Percentiles rank a stretch among this genome's conserved stretches.
Conservation (phyloP, 2,888 invertebrate species). For the Melanotus villosus region DNA sequence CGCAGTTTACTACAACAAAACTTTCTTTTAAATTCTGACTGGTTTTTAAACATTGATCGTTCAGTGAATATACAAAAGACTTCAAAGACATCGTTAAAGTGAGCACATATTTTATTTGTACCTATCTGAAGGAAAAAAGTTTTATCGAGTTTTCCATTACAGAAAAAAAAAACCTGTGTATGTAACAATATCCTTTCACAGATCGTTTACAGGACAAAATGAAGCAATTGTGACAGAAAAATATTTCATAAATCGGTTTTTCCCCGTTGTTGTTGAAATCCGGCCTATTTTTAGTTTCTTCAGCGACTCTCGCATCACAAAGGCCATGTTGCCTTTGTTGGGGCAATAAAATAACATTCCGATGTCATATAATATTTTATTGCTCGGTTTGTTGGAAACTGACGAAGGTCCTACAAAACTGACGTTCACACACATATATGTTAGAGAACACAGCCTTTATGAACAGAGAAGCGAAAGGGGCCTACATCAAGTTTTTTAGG, state of each 20-base stretch:
- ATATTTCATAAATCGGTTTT: conserved; percentile 24
- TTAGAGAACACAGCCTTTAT: background rate
- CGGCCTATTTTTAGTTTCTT: conserved; percentile 15
- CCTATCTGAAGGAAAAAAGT: too few species aligned
- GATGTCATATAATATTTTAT: conserved; percentile 49
- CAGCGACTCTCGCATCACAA: conserved; percentile 7
- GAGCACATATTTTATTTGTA: too few species aligned
- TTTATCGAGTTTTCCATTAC: too few species aligned
- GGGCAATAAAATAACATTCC: conserved; percentile 42
- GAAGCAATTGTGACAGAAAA: background rate
- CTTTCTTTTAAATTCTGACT: too few species aligned
- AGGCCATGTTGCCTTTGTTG: conserved; percentile 28
- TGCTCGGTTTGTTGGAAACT: conserved; percentile 47
- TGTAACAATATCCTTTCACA: too few species aligned
- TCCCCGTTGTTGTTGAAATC: conserved; percentile 2
- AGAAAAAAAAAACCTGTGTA: too few species aligned
- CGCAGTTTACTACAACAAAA: too few species aligned
- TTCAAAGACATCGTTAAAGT: too few species aligned
- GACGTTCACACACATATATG: conserved; percentile 10
- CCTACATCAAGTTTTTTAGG: background rate
- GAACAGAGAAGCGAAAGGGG: background rate
- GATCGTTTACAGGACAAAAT: too few species aligned
- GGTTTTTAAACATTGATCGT: too few species aligned
- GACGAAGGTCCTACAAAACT: conserved; percentile 14
- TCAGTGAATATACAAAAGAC: too few species aligned